Base-by-base conservation (phyloP, 2,888 invertebrate genomes). In the Aplocera efformata region DNA sequence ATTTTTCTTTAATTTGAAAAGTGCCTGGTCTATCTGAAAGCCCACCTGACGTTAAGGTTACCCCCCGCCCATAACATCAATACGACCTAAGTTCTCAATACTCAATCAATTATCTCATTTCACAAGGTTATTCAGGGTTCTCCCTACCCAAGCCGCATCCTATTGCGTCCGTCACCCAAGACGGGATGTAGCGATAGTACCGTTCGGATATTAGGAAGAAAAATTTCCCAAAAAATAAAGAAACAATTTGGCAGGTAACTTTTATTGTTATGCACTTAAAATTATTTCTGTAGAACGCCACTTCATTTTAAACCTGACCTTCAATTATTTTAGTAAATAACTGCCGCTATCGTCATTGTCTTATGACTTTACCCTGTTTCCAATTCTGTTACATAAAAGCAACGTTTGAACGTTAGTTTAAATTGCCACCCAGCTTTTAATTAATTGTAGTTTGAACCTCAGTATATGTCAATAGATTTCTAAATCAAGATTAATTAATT, bases 181-280 rank as follows among this genome's bases (percentile, higher is more conserved):
- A n/a, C n/a, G n/a, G n/a, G n/a, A n/a, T n/a, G n/a, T n/a, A n/a
- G n/a, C n/a, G n/a, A n/a, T n/a, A n/a, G n/a, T n/a, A n/a, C n/a
- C n/a, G n/a, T n/a, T n/a, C n/a, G n/a, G n/a, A n/a, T n/a, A n/a
- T n/a, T n/a, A n/a, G n/a, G n/a, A n/a, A n/a, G 59, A 71, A 72
- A 72, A 75, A 77, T 74, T 62, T 59, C 53, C 55, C 67, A 70
- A 70, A 73, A 74, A 77, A 79, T 79, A 78, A 77, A 75, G 72
- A 75, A 61, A 60, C 60, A 59, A 60, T 63, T 59, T 68, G 59
- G 55, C 48, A 52, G 47, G 42, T 26, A 26, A 48, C 48, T 63
- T 55, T 61, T 70, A 63, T 56, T 48, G 7, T 42, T 37, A 38
- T 39, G 7, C 2, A 1, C 20, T 57, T 60, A 57, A 54, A 61